Base-by-base conservation (phyloP, 2,888 invertebrate genomes). In the Drosophila testacea region DNA sequence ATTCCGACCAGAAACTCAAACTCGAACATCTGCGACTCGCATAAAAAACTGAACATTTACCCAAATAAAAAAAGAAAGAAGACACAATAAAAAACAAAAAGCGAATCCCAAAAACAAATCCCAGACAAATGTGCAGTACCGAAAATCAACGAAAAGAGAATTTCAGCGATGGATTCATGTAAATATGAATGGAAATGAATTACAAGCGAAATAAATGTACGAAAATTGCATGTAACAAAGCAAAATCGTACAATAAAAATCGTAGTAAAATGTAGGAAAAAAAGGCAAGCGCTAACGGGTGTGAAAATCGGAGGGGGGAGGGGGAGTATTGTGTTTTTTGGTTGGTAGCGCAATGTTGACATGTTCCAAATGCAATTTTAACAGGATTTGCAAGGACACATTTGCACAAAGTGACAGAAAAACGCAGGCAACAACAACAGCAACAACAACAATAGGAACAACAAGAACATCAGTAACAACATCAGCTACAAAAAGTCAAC, bases 351-450 rank as follows among this genome's bases (percentile, higher is more conserved):
- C 79, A 85, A 76, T 85, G 85, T 83, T 87, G 88, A 85, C 85
- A 87, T 87, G 81, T 85, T 88, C 76, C 86, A 88, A 86, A 86
- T 86, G 86, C 86, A 86, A 86, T 86, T 86, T 86, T 81, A 86
- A 88, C 86, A 83, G 86, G 86, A 86, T 86, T 86, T 86, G 86
- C 88, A 83, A 82, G 88, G 83, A 85, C 88, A 86, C 85, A 87
- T 81, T 84, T 84, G 77, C 88, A 85, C 83, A 85, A 83, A 88
- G 83, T 85, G 85, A 85, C 85, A 88, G 81, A 85, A 86, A 86
- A 88, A 88, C 88, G 83, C 88, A 86, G 73, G 69, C 70, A 59
- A 56, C 73, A 70, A 41, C 63, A 68, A 16, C 47, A 69, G 6
- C 38, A 51, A 27, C 46, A 46, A 16, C 61, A 67, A 56, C 48